Base-by-base conservation (phyloP, 2,797 vertebrate genomes). In the Serranus cabrilla region DNA sequence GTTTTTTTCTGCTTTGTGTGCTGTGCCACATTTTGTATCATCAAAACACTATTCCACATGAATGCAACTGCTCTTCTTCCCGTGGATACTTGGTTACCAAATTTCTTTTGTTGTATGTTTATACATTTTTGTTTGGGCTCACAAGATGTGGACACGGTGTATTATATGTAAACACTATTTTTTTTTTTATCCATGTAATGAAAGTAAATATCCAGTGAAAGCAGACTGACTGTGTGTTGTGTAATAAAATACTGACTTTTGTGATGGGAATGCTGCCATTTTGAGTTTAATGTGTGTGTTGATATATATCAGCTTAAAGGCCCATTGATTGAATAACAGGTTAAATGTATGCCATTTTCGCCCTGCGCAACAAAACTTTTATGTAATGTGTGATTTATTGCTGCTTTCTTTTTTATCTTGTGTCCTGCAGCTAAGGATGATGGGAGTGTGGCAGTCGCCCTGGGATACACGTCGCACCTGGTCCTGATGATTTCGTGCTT, bases 401-500 rank as follows among this genome's bases (percentile, higher is more conserved):
- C 27, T 54, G 45, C 14, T n/a, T 31, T 72, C 56, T 51, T 50
- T 54, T 55, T 64, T 39, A 37, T 39, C 73, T 54, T 87, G 78
- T 67, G 71, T 58, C 88, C 91, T 62, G 52, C 95, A 99, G 98
- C 96, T 70, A 99, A 96, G 92, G 98, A 99, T 84, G 98, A 99
- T 34, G 97, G 98, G 85, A 99, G 96, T 83, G 95, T 99, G 55
- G 97, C 98, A 0, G 98, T 99, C 46, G 98, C 98, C 80, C 94
- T 99, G 88, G 98, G 98, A 90, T 99, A 99, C 88, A 99, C 98
- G 0, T 96, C 98, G 49, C 98, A 99, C 93, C 92, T 99, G 93
- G 97, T 99, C 83, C 96, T 98, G 82, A 99, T 98, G 98, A 97
- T 99, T 78, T 98, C 98, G 57, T 97, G 94, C 96, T 99, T 99